Conservation (phyloP, 2,888 invertebrate genomes). For the Carcina quercana region DNA sequence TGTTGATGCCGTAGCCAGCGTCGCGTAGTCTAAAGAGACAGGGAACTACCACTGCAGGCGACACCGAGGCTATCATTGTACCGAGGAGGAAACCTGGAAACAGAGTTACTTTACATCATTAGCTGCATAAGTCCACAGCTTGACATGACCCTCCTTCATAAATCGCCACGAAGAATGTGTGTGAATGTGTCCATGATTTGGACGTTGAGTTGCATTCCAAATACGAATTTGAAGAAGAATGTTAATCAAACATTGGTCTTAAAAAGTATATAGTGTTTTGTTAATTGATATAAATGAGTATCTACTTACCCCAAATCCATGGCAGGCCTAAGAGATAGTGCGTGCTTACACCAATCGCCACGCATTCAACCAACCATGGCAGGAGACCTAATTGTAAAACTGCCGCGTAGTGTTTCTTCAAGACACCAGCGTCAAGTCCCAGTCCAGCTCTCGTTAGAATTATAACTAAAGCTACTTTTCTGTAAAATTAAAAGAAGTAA, state of each 20-base stretch:
- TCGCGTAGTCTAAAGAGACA: constrained; percentile 84
- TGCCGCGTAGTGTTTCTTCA: constrained; percentile 81
- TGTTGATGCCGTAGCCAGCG: constrained; percentile 84
- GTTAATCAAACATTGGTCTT: too few species aligned
- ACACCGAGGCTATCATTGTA: constrained; percentile 88
- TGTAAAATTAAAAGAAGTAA: constrained; percentile 39
- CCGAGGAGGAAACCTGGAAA: constrained; percentile 78
- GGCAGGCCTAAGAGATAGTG: constrained; percentile 82
- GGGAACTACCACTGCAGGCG: constrained; percentile 93
- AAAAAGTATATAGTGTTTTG: too few species aligned
- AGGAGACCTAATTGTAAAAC: constrained; percentile 83
- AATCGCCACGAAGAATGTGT: too few species aligned
- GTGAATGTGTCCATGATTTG: too few species aligned
- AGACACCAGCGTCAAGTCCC: constrained; percentile 84
- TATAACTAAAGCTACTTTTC: constrained; percentile 87
- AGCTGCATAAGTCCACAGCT: not conserved
- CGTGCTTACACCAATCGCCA: constrained; percentile 75
- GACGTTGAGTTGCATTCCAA: too few species aligned
- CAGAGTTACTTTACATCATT: not conserved
- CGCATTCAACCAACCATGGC: constrained; percentile 85
- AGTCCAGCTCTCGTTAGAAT: constrained; percentile 89
- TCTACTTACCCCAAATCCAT: constrained; percentile 83
- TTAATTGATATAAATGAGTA: too few species aligned
- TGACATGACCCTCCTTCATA: too few species aligned
- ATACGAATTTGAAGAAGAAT: too few species aligned